Evolutionary conservation across 2,113 vertebrate genomes (phyloP).

Genomic region (Notiomystis cincta): DNA sequence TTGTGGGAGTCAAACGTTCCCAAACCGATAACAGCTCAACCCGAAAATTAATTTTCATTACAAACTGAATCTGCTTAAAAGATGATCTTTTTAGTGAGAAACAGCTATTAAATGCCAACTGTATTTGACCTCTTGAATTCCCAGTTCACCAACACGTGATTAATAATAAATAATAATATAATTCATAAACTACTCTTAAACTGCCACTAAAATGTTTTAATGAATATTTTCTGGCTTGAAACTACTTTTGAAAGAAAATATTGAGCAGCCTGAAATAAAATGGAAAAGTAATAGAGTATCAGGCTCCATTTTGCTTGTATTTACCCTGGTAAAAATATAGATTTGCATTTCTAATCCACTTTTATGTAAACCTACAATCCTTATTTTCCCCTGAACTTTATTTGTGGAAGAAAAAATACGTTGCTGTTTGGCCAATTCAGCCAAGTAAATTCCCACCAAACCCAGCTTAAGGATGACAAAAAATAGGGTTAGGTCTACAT

Average conservation of each 20-base stretch:
- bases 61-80: not conserved
- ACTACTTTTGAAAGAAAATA: not conserved
- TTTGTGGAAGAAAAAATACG: not conserved
- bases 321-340: not conserved
- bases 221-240: not conserved
- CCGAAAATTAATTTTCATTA: constrained; percentile 11
- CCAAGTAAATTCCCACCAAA: not conserved
- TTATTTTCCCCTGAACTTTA: not conserved
- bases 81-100: not conserved
- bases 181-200: not conserved
- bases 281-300: not conserved
- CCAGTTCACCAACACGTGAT: not conserved
- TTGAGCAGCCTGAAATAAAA: not conserved
- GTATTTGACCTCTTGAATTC: constrained; percentile 1
- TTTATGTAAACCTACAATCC: not conserved
- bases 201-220: not conserved
- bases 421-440: not conserved
- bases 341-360: not conserved
- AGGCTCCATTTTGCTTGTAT: not conserved
- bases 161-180: constrained; percentile 28
- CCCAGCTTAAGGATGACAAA: not conserved
- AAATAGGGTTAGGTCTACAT: not conserved
- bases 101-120: not conserved
- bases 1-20: not conserved
- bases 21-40: not conserved